phyloP scores from a whole-genome alignment of 2,888 invertebrate genomes.

The Drosophila yooni region DNA sequence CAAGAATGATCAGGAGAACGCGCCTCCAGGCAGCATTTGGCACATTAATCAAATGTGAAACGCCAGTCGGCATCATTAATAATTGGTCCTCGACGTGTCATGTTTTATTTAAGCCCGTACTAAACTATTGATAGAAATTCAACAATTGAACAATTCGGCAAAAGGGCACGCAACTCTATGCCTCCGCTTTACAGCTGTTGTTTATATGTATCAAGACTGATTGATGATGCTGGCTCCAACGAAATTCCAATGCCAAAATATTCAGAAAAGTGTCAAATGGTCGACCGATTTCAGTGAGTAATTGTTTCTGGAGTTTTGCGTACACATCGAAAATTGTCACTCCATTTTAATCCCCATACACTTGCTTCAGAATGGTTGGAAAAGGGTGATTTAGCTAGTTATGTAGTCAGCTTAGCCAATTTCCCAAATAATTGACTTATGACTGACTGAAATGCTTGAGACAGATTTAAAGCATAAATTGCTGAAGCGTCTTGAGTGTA shows the following conservation, averaged over 20 bases:
- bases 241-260: slow-evolving; percentile 19
- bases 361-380: not conserved
- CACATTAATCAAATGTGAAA: slow-evolving; percentile 55
- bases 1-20: slow-evolving; percentile 7
- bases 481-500: not conserved
- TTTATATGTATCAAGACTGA: slow-evolving; percentile 32
- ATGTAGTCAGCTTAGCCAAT: not conserved
- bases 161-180: not conserved
- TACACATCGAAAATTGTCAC: slow-evolving; percentile 5
- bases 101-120: slow-evolving; percentile 51
- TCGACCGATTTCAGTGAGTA: slow-evolving; percentile 30
- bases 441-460: not conserved
- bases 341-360: not conserved
- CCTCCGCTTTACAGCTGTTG: slow-evolving; percentile 10
- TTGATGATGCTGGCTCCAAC: slow-evolving; percentile 30
- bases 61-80: slow-evolving; percentile 58
- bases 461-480: not conserved
- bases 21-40: not conserved
- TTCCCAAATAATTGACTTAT: not conserved
- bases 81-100: slow-evolving; percentile 53
- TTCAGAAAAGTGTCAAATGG: slow-evolving; percentile 18
- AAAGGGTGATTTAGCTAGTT: not conserved
- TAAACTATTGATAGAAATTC: slow-evolving; percentile 58
- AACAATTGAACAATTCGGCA: slow-evolving; percentile 25
- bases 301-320: slow-evolving; percentile 30